Percentiles rank a stretch among this genome's conserved stretches.
phyloP scores from a whole-genome alignment of 2,797 vertebrate species.

The Mus caroli region DNA sequence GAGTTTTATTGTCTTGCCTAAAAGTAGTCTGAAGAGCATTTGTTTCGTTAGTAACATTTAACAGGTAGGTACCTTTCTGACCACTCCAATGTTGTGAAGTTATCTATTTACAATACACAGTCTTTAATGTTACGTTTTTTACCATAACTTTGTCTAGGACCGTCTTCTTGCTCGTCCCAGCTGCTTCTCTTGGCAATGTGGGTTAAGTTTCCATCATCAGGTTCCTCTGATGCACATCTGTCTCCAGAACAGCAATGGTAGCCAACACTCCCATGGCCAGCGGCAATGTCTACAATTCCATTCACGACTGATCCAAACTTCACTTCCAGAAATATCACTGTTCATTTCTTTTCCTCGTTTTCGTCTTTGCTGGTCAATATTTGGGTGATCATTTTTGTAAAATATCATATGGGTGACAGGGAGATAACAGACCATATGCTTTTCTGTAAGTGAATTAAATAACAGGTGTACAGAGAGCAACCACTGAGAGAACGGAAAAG shows the following conservation, averaged over 20 bases:
- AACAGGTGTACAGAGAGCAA: not conserved
- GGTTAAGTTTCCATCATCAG: not conserved
- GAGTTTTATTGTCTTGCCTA: constrained; percentile 22
- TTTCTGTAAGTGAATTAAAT: not conserved
- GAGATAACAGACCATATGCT: not conserved
- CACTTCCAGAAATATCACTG: not conserved
- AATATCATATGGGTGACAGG: constrained; percentile 9
- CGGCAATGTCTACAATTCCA: not conserved
- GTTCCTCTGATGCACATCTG: not conserved
- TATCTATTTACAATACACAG: not conserved
- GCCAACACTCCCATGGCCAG: not conserved
- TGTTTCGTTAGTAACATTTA: not conserved
- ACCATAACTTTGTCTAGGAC: not conserved
- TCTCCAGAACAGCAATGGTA: not conserved
- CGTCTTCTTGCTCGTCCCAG: not conserved
- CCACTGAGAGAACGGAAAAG: not conserved
- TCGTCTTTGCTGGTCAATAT: constrained; percentile 4
- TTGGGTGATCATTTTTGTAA: constrained; percentile 28
- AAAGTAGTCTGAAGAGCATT: not conserved
- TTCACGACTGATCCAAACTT: not conserved
- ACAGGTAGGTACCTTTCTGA: not conserved
- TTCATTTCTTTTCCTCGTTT: constrained; percentile 25
- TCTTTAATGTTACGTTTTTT: not conserved
- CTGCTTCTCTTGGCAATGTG: not conserved
- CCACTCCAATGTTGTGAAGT: not conserved